phyloP scores from a whole-genome alignment of 2,888 invertebrate species.

The Polydrusus tereticollis region DNA sequence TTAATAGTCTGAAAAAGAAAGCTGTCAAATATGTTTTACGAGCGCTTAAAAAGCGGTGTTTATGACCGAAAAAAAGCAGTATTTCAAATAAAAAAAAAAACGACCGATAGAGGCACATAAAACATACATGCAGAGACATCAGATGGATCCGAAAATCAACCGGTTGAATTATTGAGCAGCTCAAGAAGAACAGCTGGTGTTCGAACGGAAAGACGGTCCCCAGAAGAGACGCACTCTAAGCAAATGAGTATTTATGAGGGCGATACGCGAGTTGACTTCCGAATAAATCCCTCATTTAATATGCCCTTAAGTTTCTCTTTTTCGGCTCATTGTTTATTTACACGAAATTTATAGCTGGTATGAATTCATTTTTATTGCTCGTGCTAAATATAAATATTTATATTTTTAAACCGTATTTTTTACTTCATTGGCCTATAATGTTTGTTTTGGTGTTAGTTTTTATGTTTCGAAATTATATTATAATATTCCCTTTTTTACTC shows the following conservation, averaged over 20 bases:
- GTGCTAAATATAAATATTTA: background rate
- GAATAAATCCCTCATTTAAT: conserved; percentile 55
- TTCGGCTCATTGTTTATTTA: conserved; percentile 41
- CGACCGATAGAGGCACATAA: conserved; percentile 40
- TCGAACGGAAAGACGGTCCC: conserved; percentile 53
- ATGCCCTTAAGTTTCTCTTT: conserved; percentile 47
- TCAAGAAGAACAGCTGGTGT: conserved; percentile 59
- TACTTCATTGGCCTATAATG: background rate
- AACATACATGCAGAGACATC: conserved; percentile 54
- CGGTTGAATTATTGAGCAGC: conserved; percentile 60
- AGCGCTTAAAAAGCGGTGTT: conserved; percentile 38
- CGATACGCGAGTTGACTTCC: conserved; percentile 57
- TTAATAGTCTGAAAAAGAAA: conserved; percentile 14
- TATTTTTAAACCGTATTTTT: background rate
- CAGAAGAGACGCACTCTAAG: conserved; percentile 55
- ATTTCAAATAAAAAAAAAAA: conserved; percentile 43
- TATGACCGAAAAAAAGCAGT: conserved; percentile 42
- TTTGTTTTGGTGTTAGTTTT: background rate
- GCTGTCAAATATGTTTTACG: conserved; percentile 28
- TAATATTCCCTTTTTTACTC: too few relatives aligned
- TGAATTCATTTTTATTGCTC: conserved; percentile 26
- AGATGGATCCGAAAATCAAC: conserved; percentile 59
- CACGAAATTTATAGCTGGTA: conserved; percentile 29
- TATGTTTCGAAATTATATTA: too few relatives aligned
- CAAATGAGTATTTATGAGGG: conserved; percentile 59